Evolutionary conservation across 1,140 invertebrate species (phyloP).

Genomic region (Drosophila paulistorum): DNA sequence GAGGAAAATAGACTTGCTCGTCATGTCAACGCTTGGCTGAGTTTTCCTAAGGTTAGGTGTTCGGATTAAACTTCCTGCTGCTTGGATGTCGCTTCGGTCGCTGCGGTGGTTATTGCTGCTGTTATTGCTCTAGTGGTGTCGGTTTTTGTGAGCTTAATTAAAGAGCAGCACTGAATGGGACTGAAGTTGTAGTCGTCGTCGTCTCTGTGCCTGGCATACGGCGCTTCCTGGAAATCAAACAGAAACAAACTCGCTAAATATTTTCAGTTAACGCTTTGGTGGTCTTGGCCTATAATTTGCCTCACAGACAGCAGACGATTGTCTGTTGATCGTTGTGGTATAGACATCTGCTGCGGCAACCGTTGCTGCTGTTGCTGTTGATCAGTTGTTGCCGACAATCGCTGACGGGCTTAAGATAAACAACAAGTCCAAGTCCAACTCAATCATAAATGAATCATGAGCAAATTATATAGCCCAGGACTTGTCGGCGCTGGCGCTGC

Average conservation of each 20-base stretch:
- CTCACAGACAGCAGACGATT: slow-evolving; percentile 44
- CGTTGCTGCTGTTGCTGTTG: slow-evolving; percentile 19
- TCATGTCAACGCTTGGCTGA: slow-evolving; percentile 75
- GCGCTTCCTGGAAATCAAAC: slow-evolving; percentile 78
- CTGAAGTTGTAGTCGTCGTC: slow-evolving; percentile 28
- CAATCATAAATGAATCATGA: slow-evolving; percentile 81
- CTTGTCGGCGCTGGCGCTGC: slow-evolving; percentile 62
- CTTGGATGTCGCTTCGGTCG: neutral
- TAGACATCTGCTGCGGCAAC: neutral
- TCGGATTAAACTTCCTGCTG: slow-evolving; percentile 53
- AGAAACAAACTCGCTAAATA: slow-evolving; percentile 80
- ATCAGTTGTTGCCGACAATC: slow-evolving; percentile 40
- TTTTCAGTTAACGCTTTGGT: slow-evolving; percentile 81
- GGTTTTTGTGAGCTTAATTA: slow-evolving; percentile 67
- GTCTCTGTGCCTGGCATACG: slow-evolving; percentile 30
- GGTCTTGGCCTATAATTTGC: slow-evolving; percentile 80
- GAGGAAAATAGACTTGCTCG: slow-evolving; percentile 34
- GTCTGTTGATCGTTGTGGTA: slow-evolving; percentile 41
- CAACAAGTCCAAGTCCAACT: slow-evolving; percentile 67
- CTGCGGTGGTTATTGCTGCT: neutral
- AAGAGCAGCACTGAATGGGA: slow-evolving; percentile 70
- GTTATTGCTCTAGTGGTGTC: slow-evolving; percentile 43
- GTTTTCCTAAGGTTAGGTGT: slow-evolving; percentile 29
- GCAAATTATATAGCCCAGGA: slow-evolving; percentile 72
- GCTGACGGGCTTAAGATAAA: slow-evolving; percentile 72